These are phyloP conservation scores for Chinchilla lanigera DNA, from an alignment of 2,113 vertebrate species.

Conservation along the genomic window DNA sequence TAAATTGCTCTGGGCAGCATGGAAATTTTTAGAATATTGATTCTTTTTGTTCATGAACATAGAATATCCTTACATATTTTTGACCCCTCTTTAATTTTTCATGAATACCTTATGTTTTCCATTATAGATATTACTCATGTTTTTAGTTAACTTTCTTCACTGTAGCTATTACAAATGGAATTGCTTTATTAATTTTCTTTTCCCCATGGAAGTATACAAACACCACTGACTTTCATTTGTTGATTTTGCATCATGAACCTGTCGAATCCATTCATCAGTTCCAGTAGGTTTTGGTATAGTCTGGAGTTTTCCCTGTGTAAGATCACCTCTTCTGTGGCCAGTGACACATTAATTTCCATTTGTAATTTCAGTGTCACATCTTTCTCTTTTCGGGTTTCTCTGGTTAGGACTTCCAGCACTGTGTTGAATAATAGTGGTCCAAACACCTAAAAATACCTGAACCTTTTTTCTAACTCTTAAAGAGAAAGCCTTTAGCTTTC, in stretches of 20 bases:
- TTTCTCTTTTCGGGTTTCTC: background rate
- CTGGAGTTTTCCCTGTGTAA: background rate
- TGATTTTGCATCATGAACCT: background rate
- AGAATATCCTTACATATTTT: background rate
- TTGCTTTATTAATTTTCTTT: background rate
- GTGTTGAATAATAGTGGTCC: background rate
- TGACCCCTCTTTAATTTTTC: background rate
- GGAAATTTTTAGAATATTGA: background rate
- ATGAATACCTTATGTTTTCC: background rate
- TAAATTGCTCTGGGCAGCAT: background rate
- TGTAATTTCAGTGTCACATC: background rate
- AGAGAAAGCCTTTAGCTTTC: background rate
- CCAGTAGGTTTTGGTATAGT: background rate
- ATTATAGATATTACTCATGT: background rate
- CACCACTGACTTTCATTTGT: background rate
- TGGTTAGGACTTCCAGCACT: background rate
- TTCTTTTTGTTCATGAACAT: background rate
- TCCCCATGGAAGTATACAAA: background rate
- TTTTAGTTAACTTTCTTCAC: background rate
- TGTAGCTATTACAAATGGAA: background rate
- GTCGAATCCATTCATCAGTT: background rate
- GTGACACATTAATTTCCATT: background rate
- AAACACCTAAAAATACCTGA: background rate
- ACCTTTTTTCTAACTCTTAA: background rate
- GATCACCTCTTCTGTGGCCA: background rate